A percentile compares a stretch with the other conserved stretches of the same genome.
phyloP scores from a whole-genome alignment of 2,888 invertebrate genomes.

The Erebia ligea region DNA sequence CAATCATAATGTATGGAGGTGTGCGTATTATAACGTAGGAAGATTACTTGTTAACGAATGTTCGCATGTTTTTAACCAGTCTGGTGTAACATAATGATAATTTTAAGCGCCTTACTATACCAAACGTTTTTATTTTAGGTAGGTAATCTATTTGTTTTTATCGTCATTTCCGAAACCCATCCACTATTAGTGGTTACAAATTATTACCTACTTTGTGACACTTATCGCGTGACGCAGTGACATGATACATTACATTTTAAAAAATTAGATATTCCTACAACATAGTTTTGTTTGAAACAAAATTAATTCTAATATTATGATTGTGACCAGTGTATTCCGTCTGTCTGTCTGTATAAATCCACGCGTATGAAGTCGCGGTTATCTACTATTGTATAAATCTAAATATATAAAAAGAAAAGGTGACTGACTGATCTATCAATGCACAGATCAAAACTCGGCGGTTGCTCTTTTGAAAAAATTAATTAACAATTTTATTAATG shows the following conservation, averaged over 20 bases:
- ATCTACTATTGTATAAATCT: no score
- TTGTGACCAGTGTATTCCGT: no score
- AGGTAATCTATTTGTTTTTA: constrained; percentile 2
- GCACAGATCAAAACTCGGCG: no score
- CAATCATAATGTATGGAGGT: no score
- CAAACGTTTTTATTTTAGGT: background rate
- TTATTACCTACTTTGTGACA: background rate
- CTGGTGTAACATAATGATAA: background rate
- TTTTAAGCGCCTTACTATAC: background rate
- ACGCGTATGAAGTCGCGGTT: background rate
- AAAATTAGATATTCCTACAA: background rate
- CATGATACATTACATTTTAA: background rate
- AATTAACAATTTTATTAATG: no score
- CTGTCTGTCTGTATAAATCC: no score
- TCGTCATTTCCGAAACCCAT: constrained; percentile 1
- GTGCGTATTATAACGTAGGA: background rate
- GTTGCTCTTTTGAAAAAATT: no score
- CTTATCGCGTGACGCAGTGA: background rate
- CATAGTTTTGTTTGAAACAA: no score
- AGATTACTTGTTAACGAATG: background rate
- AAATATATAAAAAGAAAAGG: no score
- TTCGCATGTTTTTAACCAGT: background rate
- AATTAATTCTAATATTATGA: no score
- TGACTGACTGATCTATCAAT: no score
- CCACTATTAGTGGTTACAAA: background rate